Evolutionary conservation across 2,797 vertebrate genomes (phyloP).

Genomic region (Simalia tracyae): DNA sequence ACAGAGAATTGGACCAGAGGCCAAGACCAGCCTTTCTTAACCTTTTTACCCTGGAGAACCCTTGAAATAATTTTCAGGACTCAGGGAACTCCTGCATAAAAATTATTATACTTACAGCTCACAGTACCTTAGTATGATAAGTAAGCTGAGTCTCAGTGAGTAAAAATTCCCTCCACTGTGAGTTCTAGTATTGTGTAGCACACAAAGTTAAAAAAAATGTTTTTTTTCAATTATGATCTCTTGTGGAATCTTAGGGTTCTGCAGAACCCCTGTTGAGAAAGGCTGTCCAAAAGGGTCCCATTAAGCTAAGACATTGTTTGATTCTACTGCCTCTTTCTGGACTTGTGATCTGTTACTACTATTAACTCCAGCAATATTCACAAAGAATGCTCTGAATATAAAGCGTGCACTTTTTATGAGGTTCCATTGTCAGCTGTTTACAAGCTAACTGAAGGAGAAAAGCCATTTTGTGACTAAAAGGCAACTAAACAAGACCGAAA

Average conservation of each 20-base stretch:
- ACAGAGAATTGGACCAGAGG: neutral
- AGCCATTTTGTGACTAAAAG: neutral
- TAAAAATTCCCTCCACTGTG: neutral
- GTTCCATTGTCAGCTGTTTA: neutral
- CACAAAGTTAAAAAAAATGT: neutral
- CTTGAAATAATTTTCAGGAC: neutral
- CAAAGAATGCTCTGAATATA: neutral
- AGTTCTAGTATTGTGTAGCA: neutral
- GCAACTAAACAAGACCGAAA: conserved; percentile 11
- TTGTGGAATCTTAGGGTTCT: neutral
- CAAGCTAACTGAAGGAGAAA: neutral
- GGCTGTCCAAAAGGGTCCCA: neutral
- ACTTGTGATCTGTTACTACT: neutral
- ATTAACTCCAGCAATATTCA: neutral
- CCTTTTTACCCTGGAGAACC: neutral
- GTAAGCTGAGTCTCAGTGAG: neutral
- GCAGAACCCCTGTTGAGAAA: neutral
- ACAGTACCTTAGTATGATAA: neutral
- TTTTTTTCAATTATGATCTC: neutral
- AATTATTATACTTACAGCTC: neutral
- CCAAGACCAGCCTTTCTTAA: neutral
- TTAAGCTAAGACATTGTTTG: neutral
- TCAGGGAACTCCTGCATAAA: neutral
- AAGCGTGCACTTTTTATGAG: neutral
- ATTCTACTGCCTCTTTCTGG: neutral